A percentile compares a stretch with the other conserved stretches of the same genome.
These are phyloP conservation scores for Cheilosia variabilis DNA, from an alignment of 2,888 invertebrate species.

Conservation along the genomic window DNA sequence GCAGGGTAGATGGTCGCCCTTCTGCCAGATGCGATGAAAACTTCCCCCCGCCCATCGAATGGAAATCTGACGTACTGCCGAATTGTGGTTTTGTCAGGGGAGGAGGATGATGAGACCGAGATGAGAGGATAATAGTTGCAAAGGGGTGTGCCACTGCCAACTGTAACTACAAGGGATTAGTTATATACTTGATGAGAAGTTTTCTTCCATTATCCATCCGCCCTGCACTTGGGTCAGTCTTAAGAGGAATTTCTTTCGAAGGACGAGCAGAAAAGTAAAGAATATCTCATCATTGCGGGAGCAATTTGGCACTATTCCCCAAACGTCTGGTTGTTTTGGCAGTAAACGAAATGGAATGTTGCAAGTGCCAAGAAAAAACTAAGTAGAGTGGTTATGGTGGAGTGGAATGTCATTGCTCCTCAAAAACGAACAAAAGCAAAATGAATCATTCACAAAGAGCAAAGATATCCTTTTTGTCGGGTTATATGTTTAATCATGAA, in stretches of 20 bases:
- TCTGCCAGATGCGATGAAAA: slow-evolving; percentile 40
- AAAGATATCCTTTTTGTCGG: slow-evolving; percentile 36
- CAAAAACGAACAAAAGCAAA: background rate
- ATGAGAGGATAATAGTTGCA: slow-evolving; percentile 41
- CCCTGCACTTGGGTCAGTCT: slow-evolving; percentile 19
- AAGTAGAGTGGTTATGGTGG: background rate
- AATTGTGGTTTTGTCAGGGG: slow-evolving; percentile 39
- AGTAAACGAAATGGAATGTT: slow-evolving; percentile 27
- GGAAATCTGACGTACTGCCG: slow-evolving; percentile 60
- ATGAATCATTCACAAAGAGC: slow-evolving; percentile 44
- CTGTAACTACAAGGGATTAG: slow-evolving; percentile 61
- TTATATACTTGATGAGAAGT: slow-evolving; percentile 33
- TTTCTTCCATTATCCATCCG: slow-evolving; percentile 21
- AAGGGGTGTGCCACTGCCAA: slow-evolving; percentile 40
- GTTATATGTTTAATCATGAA: slow-evolving; percentile 46
- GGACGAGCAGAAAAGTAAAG: background rate
- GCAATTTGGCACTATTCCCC: slow-evolving; percentile 48
- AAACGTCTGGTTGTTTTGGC: slow-evolving; percentile 20
- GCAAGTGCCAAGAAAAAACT: slow-evolving; percentile 7
- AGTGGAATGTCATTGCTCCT: slow-evolving; percentile 16
- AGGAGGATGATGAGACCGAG: background rate
- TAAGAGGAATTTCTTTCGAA: background rate
- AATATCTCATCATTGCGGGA: slow-evolving; percentile 15
- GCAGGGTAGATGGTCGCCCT: slow-evolving; percentile 4
- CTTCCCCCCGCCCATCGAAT: background rate